Evolutionary conservation across 2,797 vertebrate species (phyloP), one percentile per base, ranked within the genome.

Genomic region (Cercopithecus mitis): DNA sequence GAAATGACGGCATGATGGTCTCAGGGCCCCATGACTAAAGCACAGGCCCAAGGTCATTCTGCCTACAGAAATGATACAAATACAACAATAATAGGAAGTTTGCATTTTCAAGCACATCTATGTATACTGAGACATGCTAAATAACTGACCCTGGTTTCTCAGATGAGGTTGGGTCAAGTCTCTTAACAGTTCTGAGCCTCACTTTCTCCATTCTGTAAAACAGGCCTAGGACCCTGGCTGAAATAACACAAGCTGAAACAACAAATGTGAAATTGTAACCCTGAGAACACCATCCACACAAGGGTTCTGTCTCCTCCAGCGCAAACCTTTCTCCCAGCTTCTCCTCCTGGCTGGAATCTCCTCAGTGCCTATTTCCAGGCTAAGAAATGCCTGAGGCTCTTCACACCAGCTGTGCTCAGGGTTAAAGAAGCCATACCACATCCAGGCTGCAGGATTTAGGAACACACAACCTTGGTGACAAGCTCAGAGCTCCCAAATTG

Each of bases 361-460:
- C 9, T 5, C 2, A 39, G 6, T 0, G 0, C 73, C n/a, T 4
- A 27, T 0, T 4, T 45, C 17, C 55, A 55, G 82, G 57, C 58
- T 12, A 19, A 77, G 76, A 10, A 43, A 70, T 17, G 27, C 41
- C 90, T 15, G 64, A 7, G 57, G 25, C n/a, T 67, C 82, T 33
- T 55, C 90, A 87, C 15, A 8, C 36, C 0, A 0, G 15, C 52
- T 2, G 3, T 7, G 14, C 41, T 41, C 33, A 15, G 4, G 47
- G 27, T 20, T 13, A 73, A 1, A 20, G 24, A 89, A 76, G 52
- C 10, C n/a, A 12, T 61, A 24, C 45, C 3, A 1, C 4, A 11
- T 2, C 58, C 14, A 9, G 20, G 9, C 14, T 4, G 4, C 3
- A 0, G 57, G 45, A 24, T 7, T 13, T 19, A 58, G 8, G 17